phyloP scores from a whole-genome alignment of 2,113 vertebrate genomes.

The Oenanthe oenanthe region DNA sequence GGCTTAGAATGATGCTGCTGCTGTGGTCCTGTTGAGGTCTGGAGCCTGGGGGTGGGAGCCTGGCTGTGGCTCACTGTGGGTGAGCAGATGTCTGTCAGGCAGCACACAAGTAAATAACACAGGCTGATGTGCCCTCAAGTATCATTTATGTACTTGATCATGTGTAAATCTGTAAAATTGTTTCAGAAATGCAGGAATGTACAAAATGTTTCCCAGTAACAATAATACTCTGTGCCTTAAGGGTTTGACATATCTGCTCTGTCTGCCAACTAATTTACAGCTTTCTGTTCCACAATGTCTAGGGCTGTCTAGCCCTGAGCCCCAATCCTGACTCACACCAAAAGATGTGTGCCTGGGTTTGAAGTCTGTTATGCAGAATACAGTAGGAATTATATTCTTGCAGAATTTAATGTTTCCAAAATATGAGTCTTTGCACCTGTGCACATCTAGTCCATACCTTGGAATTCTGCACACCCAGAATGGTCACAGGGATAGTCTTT shows the following conservation, averaged over 20 bases:
- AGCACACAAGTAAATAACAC: neutral
- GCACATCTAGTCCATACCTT: neutral
- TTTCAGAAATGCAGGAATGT: neutral
- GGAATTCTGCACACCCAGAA: neutral
- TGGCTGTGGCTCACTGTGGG: neutral
- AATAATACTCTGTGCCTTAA: neutral
- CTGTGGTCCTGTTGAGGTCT: neutral
- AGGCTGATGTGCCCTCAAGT: neutral
- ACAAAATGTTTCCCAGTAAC: neutral
- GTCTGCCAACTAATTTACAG: neutral
- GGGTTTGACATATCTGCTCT: neutral
- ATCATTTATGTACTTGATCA: neutral
- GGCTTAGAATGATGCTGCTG: neutral
- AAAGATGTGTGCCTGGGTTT: neutral
- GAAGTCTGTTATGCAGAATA: neutral
- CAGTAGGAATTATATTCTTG: neutral
- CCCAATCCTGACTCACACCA: neutral
- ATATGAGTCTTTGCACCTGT: neutral
- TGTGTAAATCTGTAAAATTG: neutral
- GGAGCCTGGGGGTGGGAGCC: neutral
- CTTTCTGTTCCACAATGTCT: neutral
- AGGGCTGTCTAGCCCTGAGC: neutral
- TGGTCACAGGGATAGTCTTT: neutral
- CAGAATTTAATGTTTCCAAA: neutral
- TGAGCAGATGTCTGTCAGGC: rapidly evolving